phyloP scores from a whole-genome alignment of 92 coral and sea anemone species.

The Epizoanthus stellaris region DNA sequence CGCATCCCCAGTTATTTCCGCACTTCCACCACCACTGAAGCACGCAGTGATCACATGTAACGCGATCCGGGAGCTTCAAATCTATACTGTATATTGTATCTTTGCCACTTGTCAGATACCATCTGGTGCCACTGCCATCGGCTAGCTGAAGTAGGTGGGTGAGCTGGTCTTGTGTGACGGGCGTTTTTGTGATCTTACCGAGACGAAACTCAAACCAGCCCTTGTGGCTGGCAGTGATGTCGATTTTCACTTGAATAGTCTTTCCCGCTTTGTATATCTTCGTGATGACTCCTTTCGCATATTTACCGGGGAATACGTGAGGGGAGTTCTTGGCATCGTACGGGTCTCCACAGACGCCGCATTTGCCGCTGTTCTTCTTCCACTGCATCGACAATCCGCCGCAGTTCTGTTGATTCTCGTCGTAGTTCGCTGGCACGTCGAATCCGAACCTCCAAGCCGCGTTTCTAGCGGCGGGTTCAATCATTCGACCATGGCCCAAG shows the following conservation, averaged over 20 bases:
- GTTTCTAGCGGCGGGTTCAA: constrained; percentile 40
- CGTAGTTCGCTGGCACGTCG: constrained; percentile 31
- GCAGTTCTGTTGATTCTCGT: constrained; percentile 42
- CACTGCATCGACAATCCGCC: constrained; percentile 49
- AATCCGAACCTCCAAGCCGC: constrained; percentile 34
- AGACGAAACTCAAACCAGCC: constrained; percentile 43
- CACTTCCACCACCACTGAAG: constrained; percentile 57
- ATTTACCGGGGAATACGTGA: constrained; percentile 11
- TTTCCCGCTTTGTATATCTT: neutral
- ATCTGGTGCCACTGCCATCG: constrained; percentile 21
- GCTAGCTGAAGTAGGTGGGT: constrained; percentile 3
- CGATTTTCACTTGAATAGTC: constrained; percentile 9
- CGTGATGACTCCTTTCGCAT: constrained; percentile 4
- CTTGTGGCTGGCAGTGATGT: constrained; percentile 4
- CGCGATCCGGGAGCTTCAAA: constrained; percentile 29
- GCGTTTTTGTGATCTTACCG: constrained; percentile 10
- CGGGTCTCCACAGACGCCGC: constrained; percentile 59
- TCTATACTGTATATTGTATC: constrained; percentile 12
- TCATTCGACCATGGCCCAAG: constrained; percentile 44
- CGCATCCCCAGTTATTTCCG: constrained; percentile 41
- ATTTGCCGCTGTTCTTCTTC: constrained; percentile 44
- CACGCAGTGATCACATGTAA: constrained; percentile 54
- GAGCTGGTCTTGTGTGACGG: constrained; percentile 37
- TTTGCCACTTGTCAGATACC: constrained; percentile 22
- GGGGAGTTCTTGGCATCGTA: neutral